Percentiles rank a stretch among this genome's conserved stretches.
Conservation (phyloP, 53 echinoderm and acorn worm species). For the Echinarachnius parma region DNA sequence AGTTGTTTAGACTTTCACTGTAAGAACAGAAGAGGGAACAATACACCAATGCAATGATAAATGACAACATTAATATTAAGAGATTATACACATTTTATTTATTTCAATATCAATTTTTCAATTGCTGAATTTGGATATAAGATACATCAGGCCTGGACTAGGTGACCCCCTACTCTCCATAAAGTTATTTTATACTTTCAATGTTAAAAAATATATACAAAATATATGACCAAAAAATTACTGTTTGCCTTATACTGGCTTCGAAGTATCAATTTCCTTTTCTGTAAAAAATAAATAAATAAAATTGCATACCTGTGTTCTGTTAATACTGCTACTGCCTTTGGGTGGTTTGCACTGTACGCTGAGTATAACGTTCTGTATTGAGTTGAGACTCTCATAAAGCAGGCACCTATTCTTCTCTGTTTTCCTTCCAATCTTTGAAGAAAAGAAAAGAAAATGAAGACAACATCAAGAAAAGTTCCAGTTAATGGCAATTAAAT, state of each 20-base stretch:
- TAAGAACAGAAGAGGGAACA: background rate
- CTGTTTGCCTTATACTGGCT: background rate
- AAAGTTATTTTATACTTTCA: too few species aligned
- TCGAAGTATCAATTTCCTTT: background rate
- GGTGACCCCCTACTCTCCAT: too few species aligned
- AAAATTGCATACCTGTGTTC: slow-evolving; percentile 90
- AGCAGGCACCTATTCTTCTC: slow-evolving; percentile 78
- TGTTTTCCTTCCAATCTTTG: slow-evolving; percentile 71
- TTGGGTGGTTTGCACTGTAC: slow-evolving; percentile 97
- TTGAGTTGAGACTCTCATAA: slow-evolving; percentile 87
- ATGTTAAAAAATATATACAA: too few species aligned
- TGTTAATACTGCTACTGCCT: slow-evolving; percentile 80
- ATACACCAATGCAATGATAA: background rate
- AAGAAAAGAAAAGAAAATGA: slow-evolving; percentile 11
- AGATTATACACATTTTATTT: background rate
- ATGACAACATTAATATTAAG: background rate
- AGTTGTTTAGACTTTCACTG: slow-evolving; percentile 90
- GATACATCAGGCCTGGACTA: background rate
- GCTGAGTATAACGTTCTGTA: slow-evolving; percentile 82
- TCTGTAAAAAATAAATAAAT: too few species aligned
- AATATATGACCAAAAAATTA: background rate
- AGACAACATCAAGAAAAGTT: too few species aligned
- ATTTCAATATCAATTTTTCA: background rate
- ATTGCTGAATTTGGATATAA: too few species aligned
- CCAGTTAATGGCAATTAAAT: too few species aligned